Evolutionary conservation across 2,888 invertebrate genomes (phyloP).

Genomic region (Clanis bilineata): DNA sequence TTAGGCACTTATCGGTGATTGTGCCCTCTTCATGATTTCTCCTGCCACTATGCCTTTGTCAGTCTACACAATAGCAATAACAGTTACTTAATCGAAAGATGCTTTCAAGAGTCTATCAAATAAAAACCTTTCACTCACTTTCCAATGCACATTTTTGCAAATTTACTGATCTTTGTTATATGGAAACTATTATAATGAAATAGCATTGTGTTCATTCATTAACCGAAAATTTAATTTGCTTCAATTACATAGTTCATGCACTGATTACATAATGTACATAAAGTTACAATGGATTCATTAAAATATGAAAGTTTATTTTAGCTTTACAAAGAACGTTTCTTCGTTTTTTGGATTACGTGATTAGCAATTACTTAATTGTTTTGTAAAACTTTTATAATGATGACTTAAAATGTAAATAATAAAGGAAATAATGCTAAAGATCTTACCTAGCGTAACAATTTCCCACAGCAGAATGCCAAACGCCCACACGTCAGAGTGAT

Average conservation of each 20-base stretch:
- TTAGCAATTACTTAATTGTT: not conserved
- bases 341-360: not conserved
- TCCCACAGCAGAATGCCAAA: constrained; percentile 94
- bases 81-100: not conserved
- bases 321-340: not conserved
- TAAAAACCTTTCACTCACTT: not conserved
- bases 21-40: not conserved
- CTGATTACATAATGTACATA: not conserved
- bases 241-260: not conserved
- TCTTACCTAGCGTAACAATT: constrained; percentile 90
- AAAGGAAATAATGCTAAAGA: too few relatives aligned
- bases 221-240: not conserved
- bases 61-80: not conserved
- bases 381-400: not conserved
- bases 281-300: not conserved
- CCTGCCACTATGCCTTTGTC: not conserved
- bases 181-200: not conserved
- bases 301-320: not conserved
- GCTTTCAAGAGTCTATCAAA: not conserved
- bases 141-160: not conserved
- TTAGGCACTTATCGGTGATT: not conserved
- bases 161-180: not conserved
- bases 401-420: too few relatives aligned
- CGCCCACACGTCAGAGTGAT: constrained; percentile 93
- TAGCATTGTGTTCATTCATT: not conserved